Base-by-base conservation (phyloP, 2,797 vertebrate species). In the Echiichthys vipera region DNA sequence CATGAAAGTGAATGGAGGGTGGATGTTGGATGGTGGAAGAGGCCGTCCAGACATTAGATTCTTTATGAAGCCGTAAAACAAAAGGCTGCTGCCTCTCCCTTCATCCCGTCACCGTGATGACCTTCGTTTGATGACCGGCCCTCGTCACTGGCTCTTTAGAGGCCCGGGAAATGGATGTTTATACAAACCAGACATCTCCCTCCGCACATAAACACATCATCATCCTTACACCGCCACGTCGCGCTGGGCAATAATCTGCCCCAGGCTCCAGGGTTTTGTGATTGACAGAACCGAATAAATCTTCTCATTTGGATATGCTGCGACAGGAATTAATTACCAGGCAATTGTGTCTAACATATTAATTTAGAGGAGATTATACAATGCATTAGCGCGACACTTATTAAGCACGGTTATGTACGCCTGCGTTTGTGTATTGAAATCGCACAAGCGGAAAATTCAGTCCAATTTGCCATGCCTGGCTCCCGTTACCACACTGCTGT, bases 321-420 rank as follows among this genome's bases (percentile, higher is more conserved):
- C 74, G 82, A 78, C 84, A 88, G 84, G 88, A 93, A 93, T 94
- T 94, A 94, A 94, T 94, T 92, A 93, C 72, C 83, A 88, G 89
- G 78, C 90, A 94, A 94, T 94, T 93, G 90, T 92, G 92, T 92
- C 83, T 82, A 91, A 94, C 92, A 90, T 93, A 93, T 94, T 94
- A 88, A 94, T 93, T 94, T 94, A 90, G 88, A 90, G 77, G 47
- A 93, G 92, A 92, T 94, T 93, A 93, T 91, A 91, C 88, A 91
- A 92, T 87, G 85, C 87, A 94, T 94, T 93, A 93, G 89, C 85
- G 68, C 70, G 74, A 71, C 81, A 77, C 85, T 93, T 92, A 93
- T 93, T 93, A 92, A 85, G 71, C 81, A 68, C 71, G 83, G 86
- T 89, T 90, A 90, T 84, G 78, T 92, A 91, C 49, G 83, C 84